These are phyloP conservation scores for Rhagoletis pomonella DNA, from an alignment of 1,140 invertebrate genomes.

Conservation along the genomic window DNA sequence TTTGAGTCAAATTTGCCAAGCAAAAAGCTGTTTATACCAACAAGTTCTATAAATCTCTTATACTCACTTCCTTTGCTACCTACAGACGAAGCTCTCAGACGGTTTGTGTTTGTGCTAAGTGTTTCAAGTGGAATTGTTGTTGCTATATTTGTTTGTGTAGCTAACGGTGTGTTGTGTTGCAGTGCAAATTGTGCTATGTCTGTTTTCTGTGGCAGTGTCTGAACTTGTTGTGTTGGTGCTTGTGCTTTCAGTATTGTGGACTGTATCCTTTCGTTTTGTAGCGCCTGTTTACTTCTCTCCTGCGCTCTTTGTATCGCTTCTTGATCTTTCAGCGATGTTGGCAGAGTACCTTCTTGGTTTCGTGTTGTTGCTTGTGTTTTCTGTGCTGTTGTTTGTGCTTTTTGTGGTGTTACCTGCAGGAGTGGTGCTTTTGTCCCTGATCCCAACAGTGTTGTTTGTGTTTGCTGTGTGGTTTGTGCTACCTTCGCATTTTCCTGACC, in stretches of 20 bases:
- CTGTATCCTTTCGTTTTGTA: not conserved
- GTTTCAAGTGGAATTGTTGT: not conserved
- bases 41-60: too few relatives aligned
- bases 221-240: too few relatives aligned
- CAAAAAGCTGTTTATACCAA: not conserved
- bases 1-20: not conserved
- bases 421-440: not conserved
- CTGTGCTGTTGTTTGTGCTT: not conserved
- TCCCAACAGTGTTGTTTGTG: too few relatives aligned
- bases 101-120: conserved; percentile 39
- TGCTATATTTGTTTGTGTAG: not conserved
- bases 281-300: not conserved
- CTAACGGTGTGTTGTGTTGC: not conserved
- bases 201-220: not conserved
- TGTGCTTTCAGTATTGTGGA: not conserved
- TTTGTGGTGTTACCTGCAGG: not conserved
- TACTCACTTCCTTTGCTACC: not conserved
- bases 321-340: not conserved
- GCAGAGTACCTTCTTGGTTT: not conserved
- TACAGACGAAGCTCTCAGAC: not conserved
- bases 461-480: not conserved
- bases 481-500: not conserved
- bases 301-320: too few relatives aligned
- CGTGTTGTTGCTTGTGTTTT: not conserved
- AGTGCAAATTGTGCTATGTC: not conserved